Conservation (phyloP, 1,140 invertebrate species). For the Sweltsa coloradensis region DNA sequence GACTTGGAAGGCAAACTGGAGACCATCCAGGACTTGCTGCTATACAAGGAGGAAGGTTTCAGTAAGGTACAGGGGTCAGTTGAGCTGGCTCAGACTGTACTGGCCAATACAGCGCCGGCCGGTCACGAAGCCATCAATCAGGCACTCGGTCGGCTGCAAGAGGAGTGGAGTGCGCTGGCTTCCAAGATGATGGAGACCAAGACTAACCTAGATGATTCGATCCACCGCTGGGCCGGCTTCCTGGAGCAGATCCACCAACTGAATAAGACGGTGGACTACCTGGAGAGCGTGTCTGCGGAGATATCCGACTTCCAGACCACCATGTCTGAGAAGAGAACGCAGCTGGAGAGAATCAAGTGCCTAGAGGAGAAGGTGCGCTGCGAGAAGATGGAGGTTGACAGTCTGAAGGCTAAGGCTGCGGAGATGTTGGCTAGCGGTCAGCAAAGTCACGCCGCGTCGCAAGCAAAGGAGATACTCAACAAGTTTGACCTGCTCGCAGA, state of each 20-base stretch:
- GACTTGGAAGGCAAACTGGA: constrained; percentile 76
- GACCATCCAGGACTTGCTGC: constrained; percentile 64
- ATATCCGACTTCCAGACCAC: constrained; percentile 62
- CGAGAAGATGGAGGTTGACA: constrained; percentile 87
- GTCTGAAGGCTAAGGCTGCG: constrained; percentile 69
- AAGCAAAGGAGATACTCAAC: constrained; percentile 73
- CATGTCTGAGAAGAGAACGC: constrained; percentile 70
- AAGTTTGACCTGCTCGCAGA: constrained; percentile 62
- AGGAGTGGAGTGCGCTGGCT: constrained; percentile 77
- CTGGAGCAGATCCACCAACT: constrained; percentile 76
- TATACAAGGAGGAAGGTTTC: constrained; percentile 85
- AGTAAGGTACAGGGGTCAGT: constrained; percentile 73
- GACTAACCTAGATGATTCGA: constrained; percentile 73
- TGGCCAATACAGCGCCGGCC: constrained; percentile 79
- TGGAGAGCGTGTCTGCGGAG: constrained; percentile 59
- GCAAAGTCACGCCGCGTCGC: constrained; percentile 64
- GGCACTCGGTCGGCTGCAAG: constrained; percentile 68
- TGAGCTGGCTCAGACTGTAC: constrained; percentile 79
- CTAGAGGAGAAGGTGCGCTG: constrained; percentile 80
- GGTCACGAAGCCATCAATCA: constrained; percentile 81
- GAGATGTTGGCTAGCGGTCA: constrained; percentile 78
- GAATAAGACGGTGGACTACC: constrained; percentile 66
- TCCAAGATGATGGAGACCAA: constrained; percentile 84
- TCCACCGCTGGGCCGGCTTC: constrained; percentile 80
- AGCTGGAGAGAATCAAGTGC: constrained; percentile 71